Conservation (phyloP, 2,888 invertebrate genomes). For the Dryadula phaetusa region DNA sequence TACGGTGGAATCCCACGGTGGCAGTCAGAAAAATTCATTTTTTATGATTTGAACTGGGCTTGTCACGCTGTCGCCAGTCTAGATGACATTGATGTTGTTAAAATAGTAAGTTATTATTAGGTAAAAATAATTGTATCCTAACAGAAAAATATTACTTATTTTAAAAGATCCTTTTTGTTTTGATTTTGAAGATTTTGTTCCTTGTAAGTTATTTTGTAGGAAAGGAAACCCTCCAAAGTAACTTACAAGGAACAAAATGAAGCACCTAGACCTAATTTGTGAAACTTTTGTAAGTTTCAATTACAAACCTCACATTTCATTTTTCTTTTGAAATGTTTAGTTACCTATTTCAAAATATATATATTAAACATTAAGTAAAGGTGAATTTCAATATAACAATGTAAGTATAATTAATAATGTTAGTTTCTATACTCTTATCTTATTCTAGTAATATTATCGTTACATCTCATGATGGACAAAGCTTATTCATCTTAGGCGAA, state of each 20-base stretch:
- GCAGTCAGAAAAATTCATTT: no score
- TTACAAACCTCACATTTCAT: not conserved
- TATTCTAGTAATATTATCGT: slow-evolving; percentile 1
- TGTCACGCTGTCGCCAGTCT: no score
- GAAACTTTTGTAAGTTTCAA: not conserved
- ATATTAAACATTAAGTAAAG: slow-evolving; percentile 1
- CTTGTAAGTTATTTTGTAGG: no score
- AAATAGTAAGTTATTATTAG: no score
- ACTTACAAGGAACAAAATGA: not conserved
- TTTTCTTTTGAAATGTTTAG: not conserved
- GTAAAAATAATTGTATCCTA: not conserved
- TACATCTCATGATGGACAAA: not conserved
- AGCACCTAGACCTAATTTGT: not conserved
- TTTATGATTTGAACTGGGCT: no score
- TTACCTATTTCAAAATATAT: no score
- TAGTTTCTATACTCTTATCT: not conserved
- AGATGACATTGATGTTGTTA: no score
- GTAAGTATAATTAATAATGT: no score
- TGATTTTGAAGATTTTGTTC: no score
- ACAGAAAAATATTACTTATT: not conserved
- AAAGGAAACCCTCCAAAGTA: slow-evolving; percentile 4
- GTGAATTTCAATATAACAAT: no score
- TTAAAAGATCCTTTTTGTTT: not conserved
- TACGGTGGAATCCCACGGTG: no score
- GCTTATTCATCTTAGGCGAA: not conserved